Percentiles rank a stretch among this genome's conserved stretches.
These are phyloP conservation scores for Amazona finschi DNA, from an alignment of 2,797 vertebrate species.

Conservation along the genomic window DNA sequence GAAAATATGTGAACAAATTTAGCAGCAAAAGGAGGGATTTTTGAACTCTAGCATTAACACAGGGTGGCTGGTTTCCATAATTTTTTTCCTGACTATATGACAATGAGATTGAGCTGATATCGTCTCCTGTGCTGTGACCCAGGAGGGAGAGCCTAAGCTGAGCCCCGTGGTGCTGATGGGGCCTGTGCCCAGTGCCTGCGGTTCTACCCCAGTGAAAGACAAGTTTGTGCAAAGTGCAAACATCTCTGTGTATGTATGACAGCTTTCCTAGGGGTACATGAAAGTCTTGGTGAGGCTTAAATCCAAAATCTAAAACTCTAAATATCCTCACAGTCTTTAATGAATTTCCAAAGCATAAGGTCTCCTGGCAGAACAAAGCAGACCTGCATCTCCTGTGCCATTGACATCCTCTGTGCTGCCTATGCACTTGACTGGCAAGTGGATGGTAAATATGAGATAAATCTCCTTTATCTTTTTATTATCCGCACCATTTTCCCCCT, in stretches of 20 bases:
- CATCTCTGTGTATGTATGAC: accelerated
- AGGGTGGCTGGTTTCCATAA: background rate
- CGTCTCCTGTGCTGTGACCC: accelerated
- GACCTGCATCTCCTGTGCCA: background rate
- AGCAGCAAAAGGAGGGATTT: background rate
- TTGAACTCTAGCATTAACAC: background rate
- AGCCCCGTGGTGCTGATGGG: accelerated
- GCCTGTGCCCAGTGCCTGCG: accelerated
- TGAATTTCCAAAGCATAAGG: background rate
- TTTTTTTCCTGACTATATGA: background rate
- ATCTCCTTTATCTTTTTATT: background rate
- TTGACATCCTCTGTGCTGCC: background rate
- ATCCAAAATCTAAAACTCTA: background rate
- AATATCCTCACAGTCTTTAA: background rate
- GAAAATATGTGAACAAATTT: background rate
- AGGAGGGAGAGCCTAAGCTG: background rate
- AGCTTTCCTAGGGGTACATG: background rate
- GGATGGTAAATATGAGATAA: background rate
- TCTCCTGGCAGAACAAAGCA: background rate
- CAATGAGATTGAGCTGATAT: background rate
- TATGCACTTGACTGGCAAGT: background rate
- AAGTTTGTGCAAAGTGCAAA: background rate
- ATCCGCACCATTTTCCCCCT: background rate
- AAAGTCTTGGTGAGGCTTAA: background rate
- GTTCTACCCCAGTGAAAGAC: accelerated